Evolutionary conservation across 2,797 vertebrate genomes (phyloP).

Genomic region (Tokudaia tokunoshimensis): DNA sequence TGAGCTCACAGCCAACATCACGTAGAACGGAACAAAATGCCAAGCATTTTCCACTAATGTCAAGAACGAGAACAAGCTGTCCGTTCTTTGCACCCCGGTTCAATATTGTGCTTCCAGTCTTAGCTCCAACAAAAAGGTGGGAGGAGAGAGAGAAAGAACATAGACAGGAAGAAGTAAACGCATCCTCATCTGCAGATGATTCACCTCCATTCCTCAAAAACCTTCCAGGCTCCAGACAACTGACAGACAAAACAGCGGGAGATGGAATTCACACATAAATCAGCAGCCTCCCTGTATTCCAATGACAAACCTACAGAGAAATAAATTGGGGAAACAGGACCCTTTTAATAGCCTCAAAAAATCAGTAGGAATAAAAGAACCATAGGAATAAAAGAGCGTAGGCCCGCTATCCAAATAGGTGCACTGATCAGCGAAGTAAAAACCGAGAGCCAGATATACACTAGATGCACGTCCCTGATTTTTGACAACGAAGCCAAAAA

Average conservation of each 20-base stretch:
- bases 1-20: neutral
- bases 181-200: too few species aligned
- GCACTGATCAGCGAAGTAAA: neutral
- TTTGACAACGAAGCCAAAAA: neutral
- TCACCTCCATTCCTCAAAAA: neutral
- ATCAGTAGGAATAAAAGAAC: neutral
- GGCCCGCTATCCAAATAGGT: too few species aligned
- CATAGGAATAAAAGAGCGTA: neutral
- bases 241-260: neutral
- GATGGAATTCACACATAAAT: neutral
- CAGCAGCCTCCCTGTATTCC: neutral
- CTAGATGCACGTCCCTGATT: rapidly evolving
- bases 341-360: neutral
- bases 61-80: too few species aligned
- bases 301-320: neutral
- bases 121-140: neutral
- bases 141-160: too few species aligned
- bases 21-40: neutral
- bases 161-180: neutral
- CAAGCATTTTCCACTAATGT: too few species aligned
- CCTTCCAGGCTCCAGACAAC: neutral
- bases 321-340: neutral
- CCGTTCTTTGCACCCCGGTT: neutral
- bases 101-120: neutral
- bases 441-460: neutral